These are phyloP conservation scores for Chloroclystis v-ata DNA, from an alignment of 2,888 invertebrate species.

Conservation along the genomic window DNA sequence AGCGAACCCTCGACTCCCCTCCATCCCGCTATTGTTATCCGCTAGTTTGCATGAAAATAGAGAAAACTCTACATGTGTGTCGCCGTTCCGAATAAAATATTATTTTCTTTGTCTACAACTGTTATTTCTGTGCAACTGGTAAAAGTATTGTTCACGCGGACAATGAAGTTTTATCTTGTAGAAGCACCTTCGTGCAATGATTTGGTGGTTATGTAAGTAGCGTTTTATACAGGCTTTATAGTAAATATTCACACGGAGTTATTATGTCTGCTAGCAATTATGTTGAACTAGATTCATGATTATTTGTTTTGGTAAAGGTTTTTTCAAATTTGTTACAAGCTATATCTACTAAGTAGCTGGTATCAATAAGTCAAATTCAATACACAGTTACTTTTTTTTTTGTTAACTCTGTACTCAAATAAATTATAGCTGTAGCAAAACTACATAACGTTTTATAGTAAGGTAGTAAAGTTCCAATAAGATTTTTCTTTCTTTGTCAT, in stretches of 20 bases:
- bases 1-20: slow-evolving; percentile 42
- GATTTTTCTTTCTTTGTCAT: background rate
- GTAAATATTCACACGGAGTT: slow-evolving; percentile 21
- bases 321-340: background rate
- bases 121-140: slow-evolving; percentile 60
- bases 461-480: too few species aligned
- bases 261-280: slow-evolving; percentile 18
- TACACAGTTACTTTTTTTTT: too few species aligned
- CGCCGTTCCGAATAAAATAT: slow-evolving; percentile 69
- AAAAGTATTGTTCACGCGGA: slow-evolving; percentile 58
- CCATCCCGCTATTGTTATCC: slow-evolving; percentile 60
- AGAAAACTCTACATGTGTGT: slow-evolving; percentile 68
- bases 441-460: too few species aligned
- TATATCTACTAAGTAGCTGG: background rate
- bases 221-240: slow-evolving; percentile 16
- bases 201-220: slow-evolving; percentile 39
- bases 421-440: too few species aligned
- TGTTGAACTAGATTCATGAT: slow-evolving; percentile 9
- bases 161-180: slow-evolving; percentile 49
- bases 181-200: slow-evolving; percentile 36
- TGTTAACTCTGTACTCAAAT: too few species aligned
- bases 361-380: background rate
- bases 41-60: slow-evolving; percentile 71
- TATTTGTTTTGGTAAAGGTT: slow-evolving; percentile 16
- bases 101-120: slow-evolving; percentile 62